Base-by-base conservation (phyloP, 1,140 invertebrate species). In the Drosophila prosaltans region DNA sequence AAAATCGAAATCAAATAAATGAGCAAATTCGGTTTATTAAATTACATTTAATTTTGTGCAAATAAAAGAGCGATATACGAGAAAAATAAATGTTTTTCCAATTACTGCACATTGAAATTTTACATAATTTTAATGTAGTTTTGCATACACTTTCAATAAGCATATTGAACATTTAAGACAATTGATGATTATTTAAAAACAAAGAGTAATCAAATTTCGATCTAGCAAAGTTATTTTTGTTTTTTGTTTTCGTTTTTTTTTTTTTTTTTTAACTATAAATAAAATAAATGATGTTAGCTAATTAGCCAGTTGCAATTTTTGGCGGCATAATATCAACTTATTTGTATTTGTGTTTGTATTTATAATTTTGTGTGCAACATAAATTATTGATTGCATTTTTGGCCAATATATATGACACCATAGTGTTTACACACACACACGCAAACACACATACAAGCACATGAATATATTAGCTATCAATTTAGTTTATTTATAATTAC, bases 231-330 rank as follows among this genome's bases (percentile, higher is more conserved):
- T 36, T 30, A 45, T 21, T 10, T 16, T 41, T 16, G 40, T 3
- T 64, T n/a, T 54, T 45, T 43, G 32, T 71, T 43, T 67, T 11
- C 7, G 16, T 7, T 32, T 58, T 1, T 36, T 16, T 21, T 45
- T 72, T 21, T 58, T 58, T 30, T n/a, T 30, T 62, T 61, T 55
- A 9, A 51, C 24, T 51, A 72, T 80, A 75, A 72, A 67, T 67
- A 71, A 86, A 82, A 72, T 76, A 65, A 88, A 88, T 85, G 81
- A 68, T 75, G 69, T 72, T 76, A 55, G 66, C 63, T 85, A 85
- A 88, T 85, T 85, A 88, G 73, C 66, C 74, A 32, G 61, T 24
- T 51, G 48, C 45, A 39, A 65, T 84, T 76, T 83, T 76, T 55
- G 55, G 68, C 48, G 51, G 59, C 45, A 59, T 26, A 28, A 62